Conservation (phyloP, 2,888 invertebrate species). For the Biston stratarius region DNA sequence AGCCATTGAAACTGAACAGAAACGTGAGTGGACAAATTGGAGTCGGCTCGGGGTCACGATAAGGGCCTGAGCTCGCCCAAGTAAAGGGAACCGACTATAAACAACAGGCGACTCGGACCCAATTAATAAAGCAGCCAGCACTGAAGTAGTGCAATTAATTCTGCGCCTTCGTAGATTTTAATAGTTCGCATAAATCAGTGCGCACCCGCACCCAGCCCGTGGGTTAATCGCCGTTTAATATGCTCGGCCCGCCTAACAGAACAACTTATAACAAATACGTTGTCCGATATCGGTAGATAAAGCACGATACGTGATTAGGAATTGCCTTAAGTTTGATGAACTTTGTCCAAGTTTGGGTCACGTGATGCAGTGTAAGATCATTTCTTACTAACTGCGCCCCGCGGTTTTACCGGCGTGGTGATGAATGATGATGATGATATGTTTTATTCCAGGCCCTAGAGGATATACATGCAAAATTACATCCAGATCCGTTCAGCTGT, state of each 20-base stretch:
- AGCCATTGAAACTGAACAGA: slow-evolving; percentile 81
- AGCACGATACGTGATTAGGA: slow-evolving; percentile 50
- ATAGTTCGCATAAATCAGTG: slow-evolving; percentile 85
- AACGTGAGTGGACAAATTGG: slow-evolving; percentile 84
- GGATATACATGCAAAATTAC: too few species aligned
- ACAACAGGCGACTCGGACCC: slow-evolving; percentile 83
- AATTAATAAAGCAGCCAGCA: slow-evolving; percentile 84
- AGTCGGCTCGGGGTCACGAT: slow-evolving; percentile 77
- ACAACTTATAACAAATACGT: slow-evolving; percentile 55
- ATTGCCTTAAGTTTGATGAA: slow-evolving; percentile 36
- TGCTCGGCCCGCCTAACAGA: slow-evolving; percentile 73
- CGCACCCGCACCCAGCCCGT: slow-evolving; percentile 65
- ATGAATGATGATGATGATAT: too few species aligned
- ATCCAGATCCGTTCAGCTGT: too few species aligned
- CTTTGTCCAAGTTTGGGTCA: slow-evolving; percentile 36
- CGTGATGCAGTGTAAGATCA: too few species aligned
- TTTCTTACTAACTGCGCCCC: too few species aligned
- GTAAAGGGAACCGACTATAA: slow-evolving; percentile 81
- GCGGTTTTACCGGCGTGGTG: too few species aligned
- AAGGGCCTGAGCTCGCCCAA: slow-evolving; percentile 67
- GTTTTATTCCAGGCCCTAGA: too few species aligned
- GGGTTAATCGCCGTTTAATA: slow-evolving; percentile 86
- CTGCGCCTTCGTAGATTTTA: slow-evolving; percentile 85
- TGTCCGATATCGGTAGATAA: slow-evolving; percentile 53
- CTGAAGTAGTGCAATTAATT: slow-evolving; percentile 86